A percentile compares a stretch with the other conserved stretches of the same genome.
These are phyloP conservation scores for Bedellia somnulentella DNA, from an alignment of 2,888 invertebrate genomes.

Conservation along the genomic window DNA sequence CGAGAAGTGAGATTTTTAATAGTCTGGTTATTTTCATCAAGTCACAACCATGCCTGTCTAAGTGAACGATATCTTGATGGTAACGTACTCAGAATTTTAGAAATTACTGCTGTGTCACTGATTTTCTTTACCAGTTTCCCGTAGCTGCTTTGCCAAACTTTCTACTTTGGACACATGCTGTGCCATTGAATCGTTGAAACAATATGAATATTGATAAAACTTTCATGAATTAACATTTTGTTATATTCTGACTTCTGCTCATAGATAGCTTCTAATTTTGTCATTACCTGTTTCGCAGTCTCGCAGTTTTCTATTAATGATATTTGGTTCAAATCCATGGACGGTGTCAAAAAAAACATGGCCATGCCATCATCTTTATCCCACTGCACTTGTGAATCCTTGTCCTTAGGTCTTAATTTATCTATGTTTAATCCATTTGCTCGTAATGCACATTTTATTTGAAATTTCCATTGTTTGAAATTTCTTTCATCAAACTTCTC, in stretches of 20 bases:
- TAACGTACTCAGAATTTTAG: slow-evolving; percentile 16
- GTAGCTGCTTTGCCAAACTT: slow-evolving; percentile 13
- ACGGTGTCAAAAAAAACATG: slow-evolving; percentile 7
- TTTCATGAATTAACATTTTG: slow-evolving; percentile 13
- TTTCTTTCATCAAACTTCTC: slow-evolving; percentile 5
- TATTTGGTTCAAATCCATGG: slow-evolving; percentile 11
- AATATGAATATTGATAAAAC: slow-evolving; percentile 14
- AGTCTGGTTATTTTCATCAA: slow-evolving; percentile 11
- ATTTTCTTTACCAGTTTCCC: slow-evolving; percentile 14
- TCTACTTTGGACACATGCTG: slow-evolving; percentile 14
- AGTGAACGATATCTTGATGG: slow-evolving; percentile 13
- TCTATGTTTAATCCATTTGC: slow-evolving; percentile 4
- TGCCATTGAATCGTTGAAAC: slow-evolving; percentile 11
- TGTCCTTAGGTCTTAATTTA: background rate
- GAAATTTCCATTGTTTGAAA: slow-evolving; percentile 8
- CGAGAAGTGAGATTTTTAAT: slow-evolving; percentile 13
- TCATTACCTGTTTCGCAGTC: slow-evolving; percentile 12
- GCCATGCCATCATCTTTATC: slow-evolving; percentile 11
- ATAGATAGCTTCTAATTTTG: slow-evolving; percentile 12
- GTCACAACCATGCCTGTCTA: slow-evolving; percentile 15
- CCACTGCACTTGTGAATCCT: slow-evolving; percentile 6
- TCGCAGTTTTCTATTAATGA: slow-evolving; percentile 12
- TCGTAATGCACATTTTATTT: slow-evolving; percentile 4
- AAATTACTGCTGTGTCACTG: slow-evolving; percentile 15
- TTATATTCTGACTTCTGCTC: slow-evolving; percentile 10